phyloP scores from a whole-genome alignment of 2,888 invertebrate genomes.

The Hetaerina titia region DNA sequence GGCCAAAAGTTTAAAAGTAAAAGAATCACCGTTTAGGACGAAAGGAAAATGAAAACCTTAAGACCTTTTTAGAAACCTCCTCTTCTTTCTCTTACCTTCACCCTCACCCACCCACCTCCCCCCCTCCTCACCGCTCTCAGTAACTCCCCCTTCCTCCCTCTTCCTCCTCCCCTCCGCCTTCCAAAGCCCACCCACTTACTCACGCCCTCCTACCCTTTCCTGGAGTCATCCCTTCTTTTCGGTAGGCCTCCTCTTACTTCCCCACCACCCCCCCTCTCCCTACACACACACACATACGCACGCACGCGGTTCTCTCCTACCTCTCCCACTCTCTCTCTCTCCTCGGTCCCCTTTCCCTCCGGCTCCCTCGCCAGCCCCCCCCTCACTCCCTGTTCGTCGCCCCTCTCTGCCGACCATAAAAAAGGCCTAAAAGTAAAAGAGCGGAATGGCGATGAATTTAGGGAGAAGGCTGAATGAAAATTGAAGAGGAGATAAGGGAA shows the following conservation, averaged over 20 bases:
- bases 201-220: background rate
- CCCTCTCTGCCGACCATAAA: background rate
- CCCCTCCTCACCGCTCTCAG: background rate
- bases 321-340: background rate
- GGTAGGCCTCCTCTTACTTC: background rate
- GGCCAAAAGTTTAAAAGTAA: slow-evolving; percentile 20
- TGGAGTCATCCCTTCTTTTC: background rate
- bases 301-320: background rate
- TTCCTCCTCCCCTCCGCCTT: background rate
- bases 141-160: background rate
- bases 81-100: background rate
- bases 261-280: background rate
- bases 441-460: background rate
- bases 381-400: too few species aligned
- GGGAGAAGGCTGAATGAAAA: slow-evolving; percentile 41
- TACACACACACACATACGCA: too few species aligned
- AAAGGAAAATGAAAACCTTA: slow-evolving; percentile 21
- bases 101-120: background rate
- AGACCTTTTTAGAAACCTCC: background rate
- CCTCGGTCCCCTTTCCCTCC: background rate
- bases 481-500: slow-evolving; percentile 35
- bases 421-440: slow-evolving; percentile 35
- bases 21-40: slow-evolving; percentile 18
- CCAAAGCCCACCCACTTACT: background rate
- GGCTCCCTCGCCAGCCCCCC: background rate